Percentiles rank a stretch among this genome's conserved stretches.
Conservation (phyloP, 2,113 vertebrate genomes). For the Etia nguti region DNA sequence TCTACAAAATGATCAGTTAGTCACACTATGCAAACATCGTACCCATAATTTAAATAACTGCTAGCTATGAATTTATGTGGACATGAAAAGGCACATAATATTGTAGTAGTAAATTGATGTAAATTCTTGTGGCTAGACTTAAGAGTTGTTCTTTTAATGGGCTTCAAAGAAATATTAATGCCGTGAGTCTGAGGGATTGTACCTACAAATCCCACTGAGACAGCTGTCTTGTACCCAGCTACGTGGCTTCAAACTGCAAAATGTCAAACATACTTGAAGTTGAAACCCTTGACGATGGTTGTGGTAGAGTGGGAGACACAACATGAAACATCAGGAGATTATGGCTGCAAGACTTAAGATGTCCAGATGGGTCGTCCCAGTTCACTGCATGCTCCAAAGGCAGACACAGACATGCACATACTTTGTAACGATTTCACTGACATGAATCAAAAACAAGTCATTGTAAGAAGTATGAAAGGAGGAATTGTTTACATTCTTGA, state of each 20-base stretch:
- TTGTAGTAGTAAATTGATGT: conserved; percentile 47
- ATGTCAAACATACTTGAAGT: conserved; percentile 53
- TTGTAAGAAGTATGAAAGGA: not conserved
- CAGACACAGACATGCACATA: not conserved
- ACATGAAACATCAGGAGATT: not conserved
- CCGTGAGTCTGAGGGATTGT: not conserved
- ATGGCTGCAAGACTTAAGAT: not conserved
- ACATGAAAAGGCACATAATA: conserved; percentile 17
- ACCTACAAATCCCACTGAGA: conserved; percentile 28
- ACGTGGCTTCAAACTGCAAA: conserved; percentile 25
- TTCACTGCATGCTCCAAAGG: not conserved
- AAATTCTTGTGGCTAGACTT: conserved; percentile 6
- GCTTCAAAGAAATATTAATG: conserved; percentile 28
- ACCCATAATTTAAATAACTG: conserved; percentile 40
- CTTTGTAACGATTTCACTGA: not conserved
- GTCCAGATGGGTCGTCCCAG: not conserved
- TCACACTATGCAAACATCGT: conserved; percentile 34
- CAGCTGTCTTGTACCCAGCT: not conserved
- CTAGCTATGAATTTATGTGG: conserved; percentile 44
- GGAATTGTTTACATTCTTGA: conserved; percentile 1
- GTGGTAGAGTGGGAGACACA: not conserved
- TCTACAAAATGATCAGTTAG: conserved; percentile 40
- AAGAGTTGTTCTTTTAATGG: not conserved
- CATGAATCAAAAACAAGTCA: not conserved
- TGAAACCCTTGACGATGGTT: not conserved